Evolutionary conservation across 1,140 invertebrate genomes (phyloP), one percentile per base, ranked within the genome.

Genomic region (Vanessa tameamea): DNA sequence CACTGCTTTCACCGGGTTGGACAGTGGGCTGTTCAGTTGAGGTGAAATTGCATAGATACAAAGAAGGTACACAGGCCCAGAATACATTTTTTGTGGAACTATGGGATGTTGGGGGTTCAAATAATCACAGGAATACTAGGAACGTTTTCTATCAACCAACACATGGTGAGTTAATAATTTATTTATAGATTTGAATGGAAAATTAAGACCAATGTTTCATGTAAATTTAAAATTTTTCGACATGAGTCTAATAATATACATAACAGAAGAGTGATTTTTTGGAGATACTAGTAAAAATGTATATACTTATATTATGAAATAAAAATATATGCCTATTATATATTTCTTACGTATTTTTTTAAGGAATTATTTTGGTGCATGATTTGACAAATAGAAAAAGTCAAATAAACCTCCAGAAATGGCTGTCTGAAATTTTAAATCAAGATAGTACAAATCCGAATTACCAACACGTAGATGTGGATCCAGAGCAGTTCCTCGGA

Each of bases 341-440:
- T 14, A 8, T 48, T 16, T 2, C 20, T 47, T 11, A 65, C 47
- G 31, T 57, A 37, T 43, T 64, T 11, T 82, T 94, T 94, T 73
- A 81, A 97, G 96, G 96, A 75, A 97, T 99, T 64, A 97, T 99
- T 82, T 93, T 99, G 61, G 98, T 99, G 13, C 98, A 99, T 93
- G 99, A 99, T 93, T 94, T 99, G 79, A 98, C 97, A 26, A 99
- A 99, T 90, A 95, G 97, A 81, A 99, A 99, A 91, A 99, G 98
- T 65, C 97, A 99, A 90, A 95, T 97, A 75, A 99, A 99, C 94
- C 93, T 99, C 61, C 95, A 96, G 75, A 97, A 98, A 92, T 99
- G 98, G 98, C 90, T 99, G 4, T 95, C 96, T 70, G 98, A 99
- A 94, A 96, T 99, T 59, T 93, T 98, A 48, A 97, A 96, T 88